phyloP scores from a whole-genome alignment of 2,113 vertebrate species.

The Globicephala melas region DNA sequence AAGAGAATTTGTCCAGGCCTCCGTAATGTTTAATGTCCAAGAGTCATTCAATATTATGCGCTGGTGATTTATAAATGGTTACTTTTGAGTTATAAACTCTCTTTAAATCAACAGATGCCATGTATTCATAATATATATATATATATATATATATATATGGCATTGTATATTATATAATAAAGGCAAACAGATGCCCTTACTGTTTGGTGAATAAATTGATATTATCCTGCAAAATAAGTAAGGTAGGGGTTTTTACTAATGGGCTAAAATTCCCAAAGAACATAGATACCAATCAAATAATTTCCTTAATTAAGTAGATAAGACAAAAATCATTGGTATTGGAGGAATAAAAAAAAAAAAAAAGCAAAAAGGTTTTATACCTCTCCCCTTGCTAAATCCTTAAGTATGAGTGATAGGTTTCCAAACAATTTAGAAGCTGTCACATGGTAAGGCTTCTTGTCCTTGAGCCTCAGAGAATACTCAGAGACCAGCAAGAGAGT shows the following conservation, averaged over 20 bases:
- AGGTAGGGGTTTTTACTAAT: background rate
- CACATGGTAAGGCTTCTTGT: background rate
- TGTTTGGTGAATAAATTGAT: background rate
- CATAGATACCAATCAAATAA: background rate
- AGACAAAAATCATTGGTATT: background rate
- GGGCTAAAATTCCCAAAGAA: background rate
- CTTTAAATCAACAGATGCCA: background rate
- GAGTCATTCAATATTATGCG: background rate
- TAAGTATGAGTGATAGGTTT: background rate
- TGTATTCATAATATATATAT: background rate
- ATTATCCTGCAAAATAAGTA: background rate
- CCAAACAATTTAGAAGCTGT: background rate
- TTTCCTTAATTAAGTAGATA: background rate
- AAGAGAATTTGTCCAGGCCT: background rate
- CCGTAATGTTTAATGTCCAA: background rate
- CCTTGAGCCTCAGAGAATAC: accelerated
- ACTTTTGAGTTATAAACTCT: background rate
- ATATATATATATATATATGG: too few relatives aligned
- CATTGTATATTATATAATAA: background rate
- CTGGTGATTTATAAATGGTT: background rate
- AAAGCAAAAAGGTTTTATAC: background rate
- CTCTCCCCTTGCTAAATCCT: background rate
- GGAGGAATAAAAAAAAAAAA: background rate
- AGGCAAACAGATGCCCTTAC: background rate
- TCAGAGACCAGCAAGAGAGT: background rate